Base-by-base conservation (phyloP, 2,797 vertebrate genomes). In the Prionace glauca region DNA sequence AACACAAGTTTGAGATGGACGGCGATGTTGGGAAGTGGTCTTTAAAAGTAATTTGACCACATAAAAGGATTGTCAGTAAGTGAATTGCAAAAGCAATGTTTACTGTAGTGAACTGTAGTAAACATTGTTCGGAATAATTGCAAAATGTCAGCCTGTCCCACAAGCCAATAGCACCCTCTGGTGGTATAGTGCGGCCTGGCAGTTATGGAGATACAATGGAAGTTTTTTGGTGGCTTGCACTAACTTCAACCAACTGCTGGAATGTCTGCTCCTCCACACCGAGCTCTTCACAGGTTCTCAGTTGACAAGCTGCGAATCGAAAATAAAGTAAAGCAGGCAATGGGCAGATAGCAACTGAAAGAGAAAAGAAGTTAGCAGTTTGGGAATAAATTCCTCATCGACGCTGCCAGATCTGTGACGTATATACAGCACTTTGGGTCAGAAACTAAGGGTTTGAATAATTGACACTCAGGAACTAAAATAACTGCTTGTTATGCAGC, bases 301-400 rank as follows among this genome's bases (percentile, higher is more conserved):
- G 7, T 67, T 88, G 26, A 88, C 29, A n/a, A 14, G 62, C n/a
- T 92, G 88, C 32, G 67, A 84, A 84, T 84, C 81, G 9, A 45
- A 84, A 84, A 45, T 84, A 84, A 84, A 45, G 45, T 84, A 41
- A 84, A 92, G 90, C n/a, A 69, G n/a, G 69, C 87, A 90, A 50
- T 41, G 24, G 8, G 0, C 56, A 50, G 24, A 7, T 29, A 56
- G 45, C 1, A 10, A 14, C 45, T 29, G 41, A 50, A 87, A 50
- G 45, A 50, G 84, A 29, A 50, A 87, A 56, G 0, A 45, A 22
- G 4, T 87, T 50, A 50, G 22, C 45, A 50, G 5, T 41, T 81
- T 87, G 41, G 22, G 84, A 8, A 86, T 86, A 2, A 18, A 87
- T 26, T 87, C 8, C 9, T 56, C 32, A 50, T 87, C 24, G 50